Conservation (phyloP, 2,113 vertebrate species). For the Emydura subglobosa region DNA sequence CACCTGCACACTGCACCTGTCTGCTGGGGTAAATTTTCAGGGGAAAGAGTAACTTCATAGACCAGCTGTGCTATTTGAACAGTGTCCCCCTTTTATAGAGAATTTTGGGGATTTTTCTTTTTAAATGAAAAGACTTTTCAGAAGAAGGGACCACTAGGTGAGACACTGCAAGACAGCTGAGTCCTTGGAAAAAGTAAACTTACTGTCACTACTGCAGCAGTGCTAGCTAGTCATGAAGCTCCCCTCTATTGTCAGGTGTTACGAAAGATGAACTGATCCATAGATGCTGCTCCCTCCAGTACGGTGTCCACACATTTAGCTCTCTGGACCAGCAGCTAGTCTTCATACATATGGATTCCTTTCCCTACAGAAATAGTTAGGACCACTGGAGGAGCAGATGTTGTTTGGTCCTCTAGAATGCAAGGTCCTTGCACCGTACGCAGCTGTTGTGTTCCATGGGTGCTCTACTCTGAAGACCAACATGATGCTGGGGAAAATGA, state of each 20-base stretch:
- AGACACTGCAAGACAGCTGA: neutral
- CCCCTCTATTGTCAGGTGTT: fast-evolving
- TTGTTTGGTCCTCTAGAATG: neutral
- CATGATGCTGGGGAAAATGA: neutral
- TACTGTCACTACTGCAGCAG: fast-evolving
- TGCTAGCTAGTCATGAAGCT: fast-evolving
- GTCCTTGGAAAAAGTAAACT: fast-evolving
- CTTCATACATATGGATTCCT: fast-evolving
- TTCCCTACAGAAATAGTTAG: neutral
- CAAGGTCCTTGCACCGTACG: neutral
- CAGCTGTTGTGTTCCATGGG: neutral
- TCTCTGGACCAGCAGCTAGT: fast-evolving
- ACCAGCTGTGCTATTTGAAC: neutral
- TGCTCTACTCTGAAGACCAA: neutral
- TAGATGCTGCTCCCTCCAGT: neutral
- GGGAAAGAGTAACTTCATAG: fast-evolving
- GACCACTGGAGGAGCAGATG: neutral
- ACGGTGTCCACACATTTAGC: fast-evolving
- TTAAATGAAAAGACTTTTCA: neutral
- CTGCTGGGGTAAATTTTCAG: neutral
- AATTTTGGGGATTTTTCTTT: neutral
- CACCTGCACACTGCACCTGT: fast-evolving
- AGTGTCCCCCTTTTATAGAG: fast-evolving
- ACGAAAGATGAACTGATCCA: neutral
- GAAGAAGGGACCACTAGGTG: fast-evolving